Evolutionary conservation across 2,888 invertebrate genomes (phyloP).

Genomic region (Rhagonycha fulva): DNA sequence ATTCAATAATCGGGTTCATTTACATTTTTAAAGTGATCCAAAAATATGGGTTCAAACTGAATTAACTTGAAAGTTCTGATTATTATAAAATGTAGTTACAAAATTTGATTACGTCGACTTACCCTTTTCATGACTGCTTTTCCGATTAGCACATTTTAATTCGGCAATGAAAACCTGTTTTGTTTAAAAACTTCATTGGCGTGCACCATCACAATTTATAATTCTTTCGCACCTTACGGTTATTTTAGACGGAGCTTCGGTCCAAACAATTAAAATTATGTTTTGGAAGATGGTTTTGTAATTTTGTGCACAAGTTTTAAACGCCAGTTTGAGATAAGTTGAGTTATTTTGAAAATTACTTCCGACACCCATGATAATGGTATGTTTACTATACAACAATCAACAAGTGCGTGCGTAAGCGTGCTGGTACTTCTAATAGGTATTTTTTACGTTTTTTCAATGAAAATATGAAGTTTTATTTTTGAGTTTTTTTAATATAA

Average conservation of each 20-base stretch:
- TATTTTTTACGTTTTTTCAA: neutral
- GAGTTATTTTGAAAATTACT: neutral
- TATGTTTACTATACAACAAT: constrained; percentile 22
- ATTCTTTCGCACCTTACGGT: neutral
- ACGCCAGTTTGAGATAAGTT: neutral
- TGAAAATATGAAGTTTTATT: constrained; percentile 7
- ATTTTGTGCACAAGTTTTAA: neutral
- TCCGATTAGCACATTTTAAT: neutral
- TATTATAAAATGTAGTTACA: neutral
- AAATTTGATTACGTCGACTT: neutral
- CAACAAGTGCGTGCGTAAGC: constrained; percentile 18
- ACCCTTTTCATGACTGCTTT: neutral
- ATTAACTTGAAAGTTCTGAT: neutral
- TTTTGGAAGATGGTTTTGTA: neutral
- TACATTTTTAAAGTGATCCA: neutral
- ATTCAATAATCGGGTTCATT: neutral
- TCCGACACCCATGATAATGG: constrained; percentile 10
- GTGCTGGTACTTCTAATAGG: constrained; percentile 1
- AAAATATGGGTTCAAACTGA: neutral
- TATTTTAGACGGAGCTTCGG: neutral
- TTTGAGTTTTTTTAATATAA: neutral
- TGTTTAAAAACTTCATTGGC: neutral
- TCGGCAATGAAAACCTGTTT: neutral
- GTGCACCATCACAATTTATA: neutral
- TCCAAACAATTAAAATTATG: neutral